Conservation (phyloP, 2,888 invertebrate species). For the Drosophila formosana region DNA sequence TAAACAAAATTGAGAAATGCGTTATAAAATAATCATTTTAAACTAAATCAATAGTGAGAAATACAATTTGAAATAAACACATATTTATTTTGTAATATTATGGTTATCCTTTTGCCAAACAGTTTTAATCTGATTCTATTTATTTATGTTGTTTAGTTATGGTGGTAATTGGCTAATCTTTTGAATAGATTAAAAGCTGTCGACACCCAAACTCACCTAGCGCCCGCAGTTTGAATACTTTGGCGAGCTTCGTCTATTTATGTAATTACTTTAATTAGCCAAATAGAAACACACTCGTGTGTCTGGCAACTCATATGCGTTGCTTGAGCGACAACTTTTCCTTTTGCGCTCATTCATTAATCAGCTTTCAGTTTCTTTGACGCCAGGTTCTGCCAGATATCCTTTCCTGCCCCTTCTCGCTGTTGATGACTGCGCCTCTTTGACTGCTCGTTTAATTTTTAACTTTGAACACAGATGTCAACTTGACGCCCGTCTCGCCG, state of each 20-base stretch:
- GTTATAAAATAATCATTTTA: too few relatives aligned
- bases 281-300: conserved; percentile 11
- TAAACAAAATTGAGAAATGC: too few relatives aligned
- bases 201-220: conserved; percentile 5
- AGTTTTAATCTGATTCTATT: neutral
- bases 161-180: neutral
- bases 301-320: conserved; percentile 29
- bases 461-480: conserved; percentile 79
- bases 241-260: conserved; percentile 54
- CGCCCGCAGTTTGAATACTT: conserved; percentile 32
- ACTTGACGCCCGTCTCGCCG: conserved; percentile 41
- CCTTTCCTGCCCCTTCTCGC: conserved; percentile 5
- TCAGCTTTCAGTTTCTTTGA: conserved; percentile 73
- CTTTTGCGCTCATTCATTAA: conserved; percentile 58
- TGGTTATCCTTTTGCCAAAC: too few relatives aligned
- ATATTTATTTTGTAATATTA: too few relatives aligned
- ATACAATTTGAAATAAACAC: too few relatives aligned
- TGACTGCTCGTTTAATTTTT: conserved; percentile 69
- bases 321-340: conserved; percentile 21
- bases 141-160: neutral
- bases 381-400: conserved; percentile 42
- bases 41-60: too few relatives aligned
- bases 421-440: conserved; percentile 15
- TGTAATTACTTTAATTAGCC: conserved; percentile 69
- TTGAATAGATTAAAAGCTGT: neutral